Conservation (phyloP, 2,888 invertebrate species). For the Podotricha telesiphe region DNA sequence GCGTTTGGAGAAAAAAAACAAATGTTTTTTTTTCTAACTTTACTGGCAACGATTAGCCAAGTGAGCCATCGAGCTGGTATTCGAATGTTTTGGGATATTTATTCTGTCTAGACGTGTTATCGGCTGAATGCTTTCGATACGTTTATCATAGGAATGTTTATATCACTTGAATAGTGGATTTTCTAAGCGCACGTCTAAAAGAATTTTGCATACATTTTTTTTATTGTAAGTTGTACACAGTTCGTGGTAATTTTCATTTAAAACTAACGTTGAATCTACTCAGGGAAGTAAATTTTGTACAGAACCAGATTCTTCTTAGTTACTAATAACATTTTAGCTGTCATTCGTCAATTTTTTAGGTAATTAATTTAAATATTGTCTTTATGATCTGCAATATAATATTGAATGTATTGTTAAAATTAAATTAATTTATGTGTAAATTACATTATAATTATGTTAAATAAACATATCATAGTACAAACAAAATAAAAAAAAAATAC, state of each 20-base stretch:
- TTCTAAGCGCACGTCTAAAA: conserved; percentile 14
- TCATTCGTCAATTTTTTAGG: too few species aligned
- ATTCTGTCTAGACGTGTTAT: conserved; percentile 81
- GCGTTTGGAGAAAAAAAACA: conserved; percentile 61
- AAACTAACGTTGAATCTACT: too few species aligned
- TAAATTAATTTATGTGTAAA: neutral
- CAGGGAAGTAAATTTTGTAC: too few species aligned
- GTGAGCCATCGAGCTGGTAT: conserved; percentile 79
- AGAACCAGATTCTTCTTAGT: too few species aligned
- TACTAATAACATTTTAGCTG: too few species aligned
- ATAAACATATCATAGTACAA: neutral
- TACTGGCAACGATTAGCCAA: conserved; percentile 77
- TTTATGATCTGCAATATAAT: too few species aligned
- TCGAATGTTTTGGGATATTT: conserved; percentile 79
- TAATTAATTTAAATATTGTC: too few species aligned
- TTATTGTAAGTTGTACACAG: too few species aligned
- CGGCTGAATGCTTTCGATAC: conserved; percentile 67
- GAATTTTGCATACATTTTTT: neutral
- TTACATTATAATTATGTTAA: neutral
- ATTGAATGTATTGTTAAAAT: neutral
- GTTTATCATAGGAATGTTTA: conserved; percentile 77
- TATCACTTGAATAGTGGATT: conserved; percentile 59
- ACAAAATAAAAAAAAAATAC: neutral
- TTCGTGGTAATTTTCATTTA: too few species aligned
- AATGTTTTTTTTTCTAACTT: conserved; percentile 59